Evolutionary conservation across 2,888 invertebrate species (phyloP).

Genomic region (Tortricodes alternella): DNA sequence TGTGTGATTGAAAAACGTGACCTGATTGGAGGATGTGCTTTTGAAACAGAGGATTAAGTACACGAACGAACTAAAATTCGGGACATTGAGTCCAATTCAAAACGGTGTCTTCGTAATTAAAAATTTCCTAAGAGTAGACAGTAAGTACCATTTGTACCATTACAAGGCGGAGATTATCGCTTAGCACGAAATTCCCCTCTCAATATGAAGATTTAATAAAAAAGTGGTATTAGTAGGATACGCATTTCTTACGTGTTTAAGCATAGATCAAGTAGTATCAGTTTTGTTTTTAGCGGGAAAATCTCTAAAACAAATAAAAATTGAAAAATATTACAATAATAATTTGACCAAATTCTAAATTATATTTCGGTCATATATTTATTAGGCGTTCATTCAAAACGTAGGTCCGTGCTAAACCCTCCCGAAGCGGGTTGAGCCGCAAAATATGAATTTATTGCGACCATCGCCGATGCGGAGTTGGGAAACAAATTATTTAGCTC

Average conservation of each 20-base stretch:
- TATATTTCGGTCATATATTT: slow-evolving; percentile 22
- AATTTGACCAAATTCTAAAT: neutral
- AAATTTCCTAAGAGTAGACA: no score
- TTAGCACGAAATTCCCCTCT: no score
- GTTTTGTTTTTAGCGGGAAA: no score
- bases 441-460: slow-evolving; percentile 35
- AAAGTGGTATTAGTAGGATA: no score
- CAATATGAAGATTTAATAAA: no score
- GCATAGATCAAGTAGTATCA: no score
- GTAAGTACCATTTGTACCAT: no score
- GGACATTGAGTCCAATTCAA: no score
- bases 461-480: slow-evolving; percentile 24
- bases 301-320: slow-evolving; percentile 1
- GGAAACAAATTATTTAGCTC: slow-evolving; percentile 32
- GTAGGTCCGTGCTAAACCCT: slow-evolving; percentile 8
- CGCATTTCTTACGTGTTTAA: no score
- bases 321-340: slow-evolving; percentile 22
- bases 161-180: no score
- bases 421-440: slow-evolving; percentile 20
- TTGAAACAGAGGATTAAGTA: neutral
- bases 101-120: no score
- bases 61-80: no score
- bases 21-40: neutral
- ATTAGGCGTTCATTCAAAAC: slow-evolving; percentile 23
- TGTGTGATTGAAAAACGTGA: slow-evolving; percentile 12